phyloP scores from a whole-genome alignment of 1,140 invertebrate genomes.

The Nasonia longicornis region DNA sequence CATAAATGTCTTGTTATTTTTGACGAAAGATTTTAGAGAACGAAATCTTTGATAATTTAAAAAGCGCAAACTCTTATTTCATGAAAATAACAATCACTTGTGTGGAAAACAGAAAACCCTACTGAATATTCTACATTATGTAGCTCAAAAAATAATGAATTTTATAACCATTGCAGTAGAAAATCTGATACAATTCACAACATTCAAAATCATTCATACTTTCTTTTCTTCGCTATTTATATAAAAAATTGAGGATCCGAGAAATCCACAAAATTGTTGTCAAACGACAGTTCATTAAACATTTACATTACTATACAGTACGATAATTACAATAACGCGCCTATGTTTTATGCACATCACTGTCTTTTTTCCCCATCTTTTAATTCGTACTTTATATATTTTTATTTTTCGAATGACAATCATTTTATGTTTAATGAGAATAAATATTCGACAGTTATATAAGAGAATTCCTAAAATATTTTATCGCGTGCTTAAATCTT shows the following conservation, averaged over 20 bases:
- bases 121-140: conserved; percentile 18
- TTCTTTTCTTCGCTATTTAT: conserved; percentile 10
- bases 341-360: not conserved
- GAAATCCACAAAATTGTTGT: not conserved
- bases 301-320: conserved; percentile 39
- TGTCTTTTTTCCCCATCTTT: not conserved
- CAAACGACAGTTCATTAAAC: conserved; percentile 1
- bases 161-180: conserved; percentile 13
- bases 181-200: conserved; percentile 8
- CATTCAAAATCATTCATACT: conserved; percentile 17
- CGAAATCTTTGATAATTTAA: not conserved
- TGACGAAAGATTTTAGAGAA: not conserved
- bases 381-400: not conserved
- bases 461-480: conserved; percentile 20
- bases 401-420: conserved; percentile 25
- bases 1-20: not conserved
- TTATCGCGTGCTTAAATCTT: conserved; percentile 8
- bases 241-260: conserved; percentile 1
- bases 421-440: conserved; percentile 17
- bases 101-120: not conserved
- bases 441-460: conserved; percentile 32
- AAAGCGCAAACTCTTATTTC: conserved; percentile 31
- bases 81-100: conserved; percentile 27
- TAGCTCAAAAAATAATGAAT: conserved; percentile 12
- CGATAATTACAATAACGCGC: conserved; percentile 37